phyloP scores from a whole-genome alignment of 2,113 vertebrate species.

The Prinia subflava region DNA sequence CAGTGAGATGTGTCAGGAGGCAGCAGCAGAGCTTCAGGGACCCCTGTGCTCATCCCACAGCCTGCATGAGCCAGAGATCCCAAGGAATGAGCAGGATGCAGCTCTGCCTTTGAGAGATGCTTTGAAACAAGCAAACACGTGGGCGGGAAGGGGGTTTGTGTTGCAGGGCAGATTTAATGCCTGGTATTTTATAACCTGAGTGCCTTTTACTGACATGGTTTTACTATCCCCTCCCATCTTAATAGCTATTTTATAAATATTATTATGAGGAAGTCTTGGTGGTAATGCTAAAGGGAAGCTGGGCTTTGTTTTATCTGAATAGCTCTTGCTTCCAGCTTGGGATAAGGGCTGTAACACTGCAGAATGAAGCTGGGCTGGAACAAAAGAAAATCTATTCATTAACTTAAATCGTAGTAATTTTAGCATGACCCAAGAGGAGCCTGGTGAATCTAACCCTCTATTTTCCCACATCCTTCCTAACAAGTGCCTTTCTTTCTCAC shows the following conservation, averaged over 20 bases:
- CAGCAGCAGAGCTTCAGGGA: not conserved
- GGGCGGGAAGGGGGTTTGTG: not conserved
- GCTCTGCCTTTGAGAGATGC: not conserved
- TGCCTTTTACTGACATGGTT: not conserved
- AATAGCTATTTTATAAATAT: constrained; percentile 64
- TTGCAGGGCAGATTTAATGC: constrained; percentile 1
- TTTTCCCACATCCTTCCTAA: constrained; percentile 56
- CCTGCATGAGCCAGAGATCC: not conserved
- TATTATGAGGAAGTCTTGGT: constrained; percentile 46
- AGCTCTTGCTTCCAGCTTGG: constrained; percentile 7
- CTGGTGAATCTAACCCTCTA: constrained; percentile 54
- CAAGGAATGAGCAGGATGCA: not conserved
- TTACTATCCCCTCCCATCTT: constrained; percentile 35
- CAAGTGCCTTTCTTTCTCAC: constrained; percentile 31
- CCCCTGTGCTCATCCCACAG: not conserved
- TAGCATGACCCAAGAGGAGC: constrained; percentile 56
- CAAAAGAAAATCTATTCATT: constrained; percentile 59
- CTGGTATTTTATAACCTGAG: not conserved
- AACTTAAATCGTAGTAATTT: constrained; percentile 65
- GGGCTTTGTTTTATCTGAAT: constrained; percentile 60
- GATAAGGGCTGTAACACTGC: constrained; percentile 29
- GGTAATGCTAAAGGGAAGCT: constrained; percentile 31
- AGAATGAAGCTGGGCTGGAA: constrained; percentile 50
- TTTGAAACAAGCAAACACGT: not conserved
- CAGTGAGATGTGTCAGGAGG: not conserved